Conservation (phyloP, 2,797 vertebrate genomes). For the Chromis chromis region DNA sequence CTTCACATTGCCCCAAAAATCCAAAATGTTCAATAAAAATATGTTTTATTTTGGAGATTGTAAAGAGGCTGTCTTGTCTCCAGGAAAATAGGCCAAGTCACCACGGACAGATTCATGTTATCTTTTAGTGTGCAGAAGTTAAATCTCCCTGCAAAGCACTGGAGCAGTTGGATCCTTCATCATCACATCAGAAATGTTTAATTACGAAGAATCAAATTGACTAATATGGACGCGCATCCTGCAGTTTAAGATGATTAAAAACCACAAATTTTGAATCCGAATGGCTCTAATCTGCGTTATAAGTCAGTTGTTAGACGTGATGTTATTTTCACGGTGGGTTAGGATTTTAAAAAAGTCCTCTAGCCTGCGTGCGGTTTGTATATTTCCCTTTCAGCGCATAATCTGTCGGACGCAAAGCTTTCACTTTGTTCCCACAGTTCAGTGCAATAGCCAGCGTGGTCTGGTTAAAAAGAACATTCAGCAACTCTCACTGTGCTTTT, state of each 20-base stretch:
- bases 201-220: slow-evolving; percentile 5
- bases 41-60: background rate
- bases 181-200: slow-evolving; percentile 16
- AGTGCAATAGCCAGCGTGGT: background rate
- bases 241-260: slow-evolving; percentile 33
- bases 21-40: background rate
- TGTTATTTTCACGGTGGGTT: slow-evolving; percentile 1
- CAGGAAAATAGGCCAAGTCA: slow-evolving; percentile 41
- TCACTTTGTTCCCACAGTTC: slow-evolving; percentile 4
- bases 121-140: slow-evolving; percentile 20
- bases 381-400: background rate
- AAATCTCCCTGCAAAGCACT: slow-evolving; percentile 27
- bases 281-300: background rate
- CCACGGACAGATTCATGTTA: background rate
- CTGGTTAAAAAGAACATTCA: slow-evolving; percentile 29
- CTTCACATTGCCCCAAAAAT: background rate
- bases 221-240: slow-evolving; percentile 11
- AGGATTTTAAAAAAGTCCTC: background rate
- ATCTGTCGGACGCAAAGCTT: slow-evolving; percentile 1
- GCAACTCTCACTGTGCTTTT: slow-evolving; percentile 20
- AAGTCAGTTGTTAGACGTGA: slow-evolving; percentile 7
- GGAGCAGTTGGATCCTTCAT: slow-evolving; percentile 4
- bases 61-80: background rate
- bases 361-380: slow-evolving; percentile 6
- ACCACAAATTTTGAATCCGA: background rate